Conservation (phyloP, 2,797 vertebrate genomes). For the Manis crassicaudata region DNA sequence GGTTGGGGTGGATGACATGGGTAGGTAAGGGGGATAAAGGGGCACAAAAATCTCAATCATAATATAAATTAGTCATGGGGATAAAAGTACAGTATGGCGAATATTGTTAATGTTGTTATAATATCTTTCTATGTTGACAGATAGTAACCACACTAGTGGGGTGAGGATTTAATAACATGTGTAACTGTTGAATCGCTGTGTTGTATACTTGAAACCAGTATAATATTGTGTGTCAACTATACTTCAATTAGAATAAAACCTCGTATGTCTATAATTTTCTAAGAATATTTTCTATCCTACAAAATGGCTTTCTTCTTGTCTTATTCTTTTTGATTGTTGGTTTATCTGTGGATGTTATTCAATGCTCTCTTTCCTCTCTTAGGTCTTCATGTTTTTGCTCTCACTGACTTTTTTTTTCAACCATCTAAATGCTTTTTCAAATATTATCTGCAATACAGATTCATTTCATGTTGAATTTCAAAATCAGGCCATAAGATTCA, state of each 20-base stretch:
- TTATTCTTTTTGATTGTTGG: neutral
- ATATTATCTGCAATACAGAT: neutral
- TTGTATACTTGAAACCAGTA: no score
- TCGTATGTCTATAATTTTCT: neutral
- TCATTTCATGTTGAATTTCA: neutral
- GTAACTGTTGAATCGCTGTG: no score
- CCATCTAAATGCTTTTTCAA: neutral
- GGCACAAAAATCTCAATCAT: no score
- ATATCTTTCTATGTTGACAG: no score
- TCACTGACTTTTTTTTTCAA: neutral
- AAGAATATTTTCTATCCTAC: neutral
- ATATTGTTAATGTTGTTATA: no score
- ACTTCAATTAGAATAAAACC: neutral
- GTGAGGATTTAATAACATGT: no score
- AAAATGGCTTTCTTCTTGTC: neutral
- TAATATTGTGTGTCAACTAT: no score
- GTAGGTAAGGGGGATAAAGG: no score
- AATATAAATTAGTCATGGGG: no score
- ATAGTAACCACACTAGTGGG: no score
- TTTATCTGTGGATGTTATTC: neutral
- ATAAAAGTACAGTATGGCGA: no score
- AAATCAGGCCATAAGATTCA: neutral
- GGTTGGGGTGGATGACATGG: no score
- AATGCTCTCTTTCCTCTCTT: neutral
- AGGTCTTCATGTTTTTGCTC: neutral